Conservation (phyloP, 2,797 vertebrate species). For the Sebastes reedi region DNA sequence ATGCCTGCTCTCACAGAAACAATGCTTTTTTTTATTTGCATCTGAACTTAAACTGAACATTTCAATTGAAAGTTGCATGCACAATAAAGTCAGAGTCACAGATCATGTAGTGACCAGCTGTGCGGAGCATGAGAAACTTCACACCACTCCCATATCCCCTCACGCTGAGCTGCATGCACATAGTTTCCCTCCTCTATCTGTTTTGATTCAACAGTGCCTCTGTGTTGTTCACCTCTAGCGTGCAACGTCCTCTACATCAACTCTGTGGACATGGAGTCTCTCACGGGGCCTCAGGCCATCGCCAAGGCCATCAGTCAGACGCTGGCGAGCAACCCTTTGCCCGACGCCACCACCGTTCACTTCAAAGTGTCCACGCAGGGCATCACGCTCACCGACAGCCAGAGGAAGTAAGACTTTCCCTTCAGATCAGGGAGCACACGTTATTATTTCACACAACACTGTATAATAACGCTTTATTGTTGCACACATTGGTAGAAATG, state of each 20-base stretch:
- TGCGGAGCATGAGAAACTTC: slow-evolving; percentile 29
- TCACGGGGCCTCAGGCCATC: slow-evolving; percentile 96
- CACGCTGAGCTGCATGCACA: slow-evolving; percentile 12
- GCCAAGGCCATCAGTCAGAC: slow-evolving; percentile 93
- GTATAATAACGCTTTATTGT: too few relatives aligned
- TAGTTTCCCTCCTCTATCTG: background rate
- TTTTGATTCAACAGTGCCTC: background rate
- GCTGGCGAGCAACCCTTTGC: slow-evolving; percentile 84
- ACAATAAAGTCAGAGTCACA: background rate
- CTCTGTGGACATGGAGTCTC: slow-evolving; percentile 98
- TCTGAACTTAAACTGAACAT: background rate
- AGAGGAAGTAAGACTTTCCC: slow-evolving; percentile 83
- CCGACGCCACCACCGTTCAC: slow-evolving; percentile 90
- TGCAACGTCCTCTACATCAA: slow-evolving; percentile 96
- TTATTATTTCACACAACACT: too few relatives aligned
- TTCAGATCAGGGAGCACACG: background rate
- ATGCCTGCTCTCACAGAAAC: background rate
- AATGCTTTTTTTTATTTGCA: background rate
- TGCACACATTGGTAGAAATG: too few relatives aligned
- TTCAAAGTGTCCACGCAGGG: slow-evolving; percentile 97
- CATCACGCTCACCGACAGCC: slow-evolving; percentile 97
- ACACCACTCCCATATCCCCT: background rate
- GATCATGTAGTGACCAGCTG: background rate
- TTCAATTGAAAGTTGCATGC: slow-evolving; percentile 15
- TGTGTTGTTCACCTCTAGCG: slow-evolving; percentile 76